phyloP scores from a whole-genome alignment of 2,888 invertebrate species.

The Philereme vetulata region DNA sequence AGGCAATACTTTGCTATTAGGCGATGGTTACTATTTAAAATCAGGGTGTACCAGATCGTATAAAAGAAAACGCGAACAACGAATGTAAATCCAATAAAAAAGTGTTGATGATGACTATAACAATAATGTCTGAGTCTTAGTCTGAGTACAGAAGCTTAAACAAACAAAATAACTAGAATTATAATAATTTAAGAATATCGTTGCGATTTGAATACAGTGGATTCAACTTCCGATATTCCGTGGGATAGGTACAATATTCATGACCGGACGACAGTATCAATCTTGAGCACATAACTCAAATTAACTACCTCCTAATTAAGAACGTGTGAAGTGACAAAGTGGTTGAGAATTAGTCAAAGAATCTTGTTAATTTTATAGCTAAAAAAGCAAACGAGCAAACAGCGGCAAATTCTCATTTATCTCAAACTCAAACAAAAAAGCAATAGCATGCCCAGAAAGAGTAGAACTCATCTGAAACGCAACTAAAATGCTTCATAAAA shows the following conservation, averaged over 20 bases:
- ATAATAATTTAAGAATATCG: too few relatives aligned
- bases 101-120: too few relatives aligned
- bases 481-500: too few relatives aligned
- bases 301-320: conserved; percentile 16
- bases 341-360: conserved; percentile 9
- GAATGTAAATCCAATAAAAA: too few relatives aligned
- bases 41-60: neutral
- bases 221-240: conserved; percentile 4
- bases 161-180: too few relatives aligned
- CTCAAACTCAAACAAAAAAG: neutral
- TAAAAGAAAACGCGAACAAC: neutral
- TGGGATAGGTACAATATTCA: neutral
- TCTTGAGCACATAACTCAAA: conserved; percentile 1
- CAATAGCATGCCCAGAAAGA: too few relatives aligned
- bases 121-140: too few relatives aligned
- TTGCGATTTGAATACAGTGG: neutral
- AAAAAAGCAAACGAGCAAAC: neutral
- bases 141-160: too few relatives aligned
- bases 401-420: neutral
- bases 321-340: conserved; percentile 25
- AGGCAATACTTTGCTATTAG: too few relatives aligned
- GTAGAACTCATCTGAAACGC: too few relatives aligned
- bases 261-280: neutral
- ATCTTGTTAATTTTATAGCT: conserved; percentile 3
- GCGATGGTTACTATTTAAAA: neutral